Evolutionary conservation across 2,888 invertebrate species (phyloP).

Genomic region (Phortica okadai): DNA sequence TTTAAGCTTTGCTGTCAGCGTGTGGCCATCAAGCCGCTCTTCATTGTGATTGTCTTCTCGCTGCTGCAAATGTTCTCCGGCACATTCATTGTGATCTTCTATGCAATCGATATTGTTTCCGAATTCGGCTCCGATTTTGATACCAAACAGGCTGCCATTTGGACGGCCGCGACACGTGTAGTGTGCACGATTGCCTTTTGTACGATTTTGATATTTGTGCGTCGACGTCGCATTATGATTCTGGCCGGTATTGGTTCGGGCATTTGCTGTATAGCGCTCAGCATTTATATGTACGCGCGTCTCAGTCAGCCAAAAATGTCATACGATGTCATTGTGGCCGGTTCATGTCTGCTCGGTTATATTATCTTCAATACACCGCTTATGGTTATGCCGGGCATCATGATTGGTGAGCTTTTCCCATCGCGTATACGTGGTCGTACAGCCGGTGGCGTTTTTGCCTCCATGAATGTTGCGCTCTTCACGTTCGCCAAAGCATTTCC

Average conservation of each 20-base stretch:
- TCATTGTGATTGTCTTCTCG: conserved; percentile 85
- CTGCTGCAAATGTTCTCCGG: conserved; percentile 85
- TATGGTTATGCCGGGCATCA: conserved; percentile 85
- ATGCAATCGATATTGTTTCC: conserved; percentile 85
- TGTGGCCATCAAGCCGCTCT: conserved; percentile 83
- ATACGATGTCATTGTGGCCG: conserved; percentile 66
- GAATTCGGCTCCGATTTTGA: conserved; percentile 78
- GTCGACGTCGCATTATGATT: conserved; percentile 82
- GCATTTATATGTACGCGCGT: conserved; percentile 77
- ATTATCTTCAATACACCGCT: conserved; percentile 86
- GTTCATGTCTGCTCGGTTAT: conserved; percentile 80
- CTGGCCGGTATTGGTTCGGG: conserved; percentile 83
- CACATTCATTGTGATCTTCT: conserved; percentile 87
- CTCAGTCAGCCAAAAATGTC: conserved; percentile 62
- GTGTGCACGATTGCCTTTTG: conserved; percentile 82
- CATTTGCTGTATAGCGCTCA: conserved; percentile 80
- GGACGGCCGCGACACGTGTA: conserved; percentile 83
- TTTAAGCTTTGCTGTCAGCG: conserved; percentile 79
- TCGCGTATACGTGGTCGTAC: conserved; percentile 85
- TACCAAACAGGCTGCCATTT: conserved; percentile 81
- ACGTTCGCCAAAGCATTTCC: conserved; percentile 85
- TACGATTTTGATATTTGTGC: conserved; percentile 81
- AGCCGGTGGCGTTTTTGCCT: conserved; percentile 84
- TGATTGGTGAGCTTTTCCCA: conserved; percentile 86
- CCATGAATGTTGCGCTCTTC: conserved; percentile 84